Evolutionary conservation across 2,888 invertebrate species (phyloP).

Genomic region (Conops quadrifasciatus): DNA sequence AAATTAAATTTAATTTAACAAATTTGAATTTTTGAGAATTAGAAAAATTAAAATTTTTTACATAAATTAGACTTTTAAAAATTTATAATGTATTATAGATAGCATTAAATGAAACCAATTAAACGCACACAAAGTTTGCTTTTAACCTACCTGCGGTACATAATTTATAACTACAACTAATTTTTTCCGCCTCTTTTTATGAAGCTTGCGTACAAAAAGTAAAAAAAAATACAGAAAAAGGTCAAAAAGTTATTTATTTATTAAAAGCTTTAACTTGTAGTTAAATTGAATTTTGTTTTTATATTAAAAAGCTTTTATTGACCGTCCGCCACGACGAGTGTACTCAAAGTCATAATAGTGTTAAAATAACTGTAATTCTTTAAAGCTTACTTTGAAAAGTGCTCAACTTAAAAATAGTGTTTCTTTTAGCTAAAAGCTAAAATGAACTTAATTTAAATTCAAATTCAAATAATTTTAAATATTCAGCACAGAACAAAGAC

Average conservation of each 20-base stretch:
- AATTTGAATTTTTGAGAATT: no score
- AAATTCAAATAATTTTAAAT: neutral
- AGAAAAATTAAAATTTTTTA: no score
- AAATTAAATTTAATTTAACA: no score
- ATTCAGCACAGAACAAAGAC: constrained; percentile 5
- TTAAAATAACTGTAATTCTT: no score
- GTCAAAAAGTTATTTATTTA: constrained; percentile 46
- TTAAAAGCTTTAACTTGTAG: no score
- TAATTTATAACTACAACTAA: constrained; percentile 65
- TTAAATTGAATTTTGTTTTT: constrained; percentile 13
- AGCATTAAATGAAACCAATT: no score
- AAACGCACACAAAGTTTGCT: neutral
- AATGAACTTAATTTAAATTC: neutral
- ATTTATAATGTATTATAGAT: no score
- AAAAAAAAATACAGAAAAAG: constrained; percentile 48
- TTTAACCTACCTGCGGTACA: constrained; percentile 61
- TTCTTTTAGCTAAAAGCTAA: neutral
- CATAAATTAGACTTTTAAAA: no score
- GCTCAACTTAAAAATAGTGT: no score
- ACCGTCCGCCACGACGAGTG: no score
- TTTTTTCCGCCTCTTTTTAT: constrained; percentile 65
- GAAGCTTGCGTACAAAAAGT: constrained; percentile 57
- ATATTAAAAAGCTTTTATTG: constrained; percentile 11
- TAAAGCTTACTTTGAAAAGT: no score
- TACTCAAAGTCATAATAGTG: no score